Conservation (phyloP, 2,797 vertebrate species). For the Synanceia verrucosa region DNA sequence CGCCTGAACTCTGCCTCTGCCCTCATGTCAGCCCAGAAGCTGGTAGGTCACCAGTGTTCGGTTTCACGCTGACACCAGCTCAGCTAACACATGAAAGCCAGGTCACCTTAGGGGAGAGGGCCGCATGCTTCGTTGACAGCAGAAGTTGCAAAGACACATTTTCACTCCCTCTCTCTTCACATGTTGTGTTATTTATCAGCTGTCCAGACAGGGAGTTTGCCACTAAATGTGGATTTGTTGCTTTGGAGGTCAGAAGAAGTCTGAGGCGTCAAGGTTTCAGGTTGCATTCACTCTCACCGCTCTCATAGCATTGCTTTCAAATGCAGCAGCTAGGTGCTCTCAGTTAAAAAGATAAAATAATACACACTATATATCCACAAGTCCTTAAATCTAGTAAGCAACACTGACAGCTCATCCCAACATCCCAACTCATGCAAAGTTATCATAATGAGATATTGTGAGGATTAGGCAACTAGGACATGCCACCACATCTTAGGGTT, state of each 20-base stretch:
- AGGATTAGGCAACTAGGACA: no score
- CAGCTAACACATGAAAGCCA: constrained; percentile 32
- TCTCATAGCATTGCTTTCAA: neutral
- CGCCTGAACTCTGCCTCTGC: constrained; percentile 43
- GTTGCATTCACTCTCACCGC: neutral
- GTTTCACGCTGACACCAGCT: constrained; percentile 44
- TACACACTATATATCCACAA: no score
- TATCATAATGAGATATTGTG: no score
- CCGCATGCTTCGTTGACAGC: constrained; percentile 36
- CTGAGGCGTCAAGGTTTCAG: neutral
- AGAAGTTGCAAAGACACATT: neutral
- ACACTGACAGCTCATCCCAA: no score
- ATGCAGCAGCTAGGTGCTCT: neutral
- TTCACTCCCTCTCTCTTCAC: neutral
- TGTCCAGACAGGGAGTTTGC: neutral
- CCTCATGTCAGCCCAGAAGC: constrained; percentile 47
- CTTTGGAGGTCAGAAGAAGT: constrained; percentile 6
- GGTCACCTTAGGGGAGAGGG: constrained; percentile 20
- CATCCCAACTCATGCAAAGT: no score
- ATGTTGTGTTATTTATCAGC: constrained; percentile 18
- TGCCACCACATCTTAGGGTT: no score
- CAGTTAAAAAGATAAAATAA: neutral
- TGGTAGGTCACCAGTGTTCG: constrained; percentile 48
- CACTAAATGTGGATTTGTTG: constrained; percentile 1
- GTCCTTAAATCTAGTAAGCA: no score